phyloP scores from a whole-genome alignment of 2,888 invertebrate genomes.

The Iselma pallidipennis region DNA sequence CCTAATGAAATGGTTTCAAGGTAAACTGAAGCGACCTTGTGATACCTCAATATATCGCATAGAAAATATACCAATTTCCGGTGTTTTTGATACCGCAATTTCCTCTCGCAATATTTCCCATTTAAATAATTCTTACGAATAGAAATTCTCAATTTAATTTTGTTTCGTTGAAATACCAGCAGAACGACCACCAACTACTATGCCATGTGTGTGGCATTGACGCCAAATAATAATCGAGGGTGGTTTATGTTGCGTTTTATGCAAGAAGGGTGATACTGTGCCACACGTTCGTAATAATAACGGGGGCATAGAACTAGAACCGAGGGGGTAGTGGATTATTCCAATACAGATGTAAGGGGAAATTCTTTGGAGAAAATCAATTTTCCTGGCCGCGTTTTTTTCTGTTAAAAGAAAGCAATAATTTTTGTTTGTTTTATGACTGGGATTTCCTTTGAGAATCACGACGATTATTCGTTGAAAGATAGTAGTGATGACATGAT shows the following conservation, averaged over 20 bases:
- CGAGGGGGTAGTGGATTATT: too few species aligned
- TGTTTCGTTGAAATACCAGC: too few species aligned
- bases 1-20: neutral
- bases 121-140: too few species aligned
- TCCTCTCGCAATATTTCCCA: neutral
- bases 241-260: neutral
- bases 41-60: neutral
- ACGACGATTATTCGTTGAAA: neutral
- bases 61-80: constrained; percentile 8
- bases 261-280: neutral
- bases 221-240: neutral
- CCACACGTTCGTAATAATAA: too few species aligned
- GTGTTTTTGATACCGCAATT: constrained; percentile 1
- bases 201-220: neutral
- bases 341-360: too few species aligned
- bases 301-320: too few species aligned
- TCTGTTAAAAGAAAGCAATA: too few species aligned
- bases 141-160: too few species aligned
- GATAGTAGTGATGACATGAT: neutral
- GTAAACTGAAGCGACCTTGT: neutral
- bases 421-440: too few species aligned
- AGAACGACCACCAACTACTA: neutral
- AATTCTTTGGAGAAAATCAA: too few species aligned
- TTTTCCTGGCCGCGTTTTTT: too few species aligned
- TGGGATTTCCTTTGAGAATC: too few species aligned